Conservation (phyloP, 2,888 invertebrate genomes). For the Ectropis crepuscularia region DNA sequence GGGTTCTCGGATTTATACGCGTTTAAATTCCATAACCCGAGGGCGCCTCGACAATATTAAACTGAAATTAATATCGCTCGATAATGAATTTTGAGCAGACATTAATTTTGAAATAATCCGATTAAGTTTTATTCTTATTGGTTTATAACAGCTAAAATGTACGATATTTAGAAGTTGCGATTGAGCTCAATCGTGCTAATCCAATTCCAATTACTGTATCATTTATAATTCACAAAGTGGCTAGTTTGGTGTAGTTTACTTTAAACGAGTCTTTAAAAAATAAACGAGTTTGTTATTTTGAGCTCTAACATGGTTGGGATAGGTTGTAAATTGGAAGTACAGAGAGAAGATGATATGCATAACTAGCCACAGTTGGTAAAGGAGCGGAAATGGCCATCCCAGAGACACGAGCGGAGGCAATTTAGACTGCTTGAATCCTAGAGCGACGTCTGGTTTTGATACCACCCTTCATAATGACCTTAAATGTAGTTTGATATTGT, state of each 20-base stretch:
- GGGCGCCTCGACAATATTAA: conserved; percentile 48
- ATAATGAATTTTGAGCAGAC: conserved; percentile 40
- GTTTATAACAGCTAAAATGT: conserved; percentile 4
- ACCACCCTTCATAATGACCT: conserved; percentile 35
- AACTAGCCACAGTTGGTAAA: conserved; percentile 58
- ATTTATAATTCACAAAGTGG: conserved; percentile 21
- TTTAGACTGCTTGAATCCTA: conserved; percentile 52
- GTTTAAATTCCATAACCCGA: conserved; percentile 65
- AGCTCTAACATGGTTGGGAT: conserved; percentile 23
- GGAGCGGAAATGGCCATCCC: conserved; percentile 74
- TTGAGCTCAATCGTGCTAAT: conserved; percentile 13
- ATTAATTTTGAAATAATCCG: conserved; percentile 24
- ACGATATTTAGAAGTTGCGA: conserved; percentile 9
- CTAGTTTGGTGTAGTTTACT: conserved; percentile 10
- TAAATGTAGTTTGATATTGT: conserved; percentile 1
- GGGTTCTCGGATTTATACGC: conserved; percentile 62
- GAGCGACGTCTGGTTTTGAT: conserved; percentile 53
- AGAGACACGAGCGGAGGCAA: conserved; percentile 57
- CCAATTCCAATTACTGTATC: conserved; percentile 20
- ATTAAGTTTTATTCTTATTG: conserved; percentile 20
- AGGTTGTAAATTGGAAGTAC: conserved; percentile 35
- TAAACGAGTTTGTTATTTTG: conserved; percentile 17
- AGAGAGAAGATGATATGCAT: conserved; percentile 36
- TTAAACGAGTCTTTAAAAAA: not conserved
- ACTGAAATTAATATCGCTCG: conserved; percentile 44